Conservation (phyloP, 1,140 invertebrate genomes). For the Gryllus bimaculatus region DNA sequence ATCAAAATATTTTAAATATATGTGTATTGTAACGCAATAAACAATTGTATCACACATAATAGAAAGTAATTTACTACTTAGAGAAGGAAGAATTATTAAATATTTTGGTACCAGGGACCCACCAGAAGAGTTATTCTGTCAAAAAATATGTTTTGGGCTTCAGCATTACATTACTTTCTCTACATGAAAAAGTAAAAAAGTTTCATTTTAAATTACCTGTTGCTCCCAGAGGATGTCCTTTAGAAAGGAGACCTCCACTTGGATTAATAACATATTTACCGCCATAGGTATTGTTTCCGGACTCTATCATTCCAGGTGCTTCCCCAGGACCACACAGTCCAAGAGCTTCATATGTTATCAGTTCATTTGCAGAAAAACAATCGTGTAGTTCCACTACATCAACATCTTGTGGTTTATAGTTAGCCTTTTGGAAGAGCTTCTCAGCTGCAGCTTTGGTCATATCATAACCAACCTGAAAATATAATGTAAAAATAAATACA, state of each 20-base stretch:
- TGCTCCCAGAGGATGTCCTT: conserved; percentile 96
- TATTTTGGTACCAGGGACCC: no score
- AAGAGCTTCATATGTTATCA: conserved; percentile 95
- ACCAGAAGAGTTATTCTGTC: no score
- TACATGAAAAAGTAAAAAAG: no score
- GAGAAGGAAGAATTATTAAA: no score
- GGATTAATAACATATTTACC: conserved; percentile 96
- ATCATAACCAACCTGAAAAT: conserved; percentile 75
- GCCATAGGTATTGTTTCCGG: conserved; percentile 94
- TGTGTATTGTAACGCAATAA: no score
- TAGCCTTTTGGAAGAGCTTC: conserved; percentile 68
- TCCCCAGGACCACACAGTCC: conserved; percentile 85
- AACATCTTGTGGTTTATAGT: conserved; percentile 66
- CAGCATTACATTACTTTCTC: no score
- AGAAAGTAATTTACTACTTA: no score
- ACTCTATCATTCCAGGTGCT: conserved; percentile 86
- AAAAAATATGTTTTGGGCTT: no score
- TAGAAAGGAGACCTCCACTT: conserved; percentile 94
- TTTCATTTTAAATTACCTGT: conserved; percentile 50
- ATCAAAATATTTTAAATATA: no score
- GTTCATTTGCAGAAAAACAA: conserved; percentile 96
- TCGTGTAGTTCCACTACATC: conserved; percentile 99
- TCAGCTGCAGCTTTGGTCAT: conserved; percentile 85
- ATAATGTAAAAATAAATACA: conserved; percentile 1
- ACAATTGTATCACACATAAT: no score